Evolutionary conservation across 2,113 vertebrate species (phyloP), one percentile per base, ranked within the genome.

Genomic region (Echinops telfairi): DNA sequence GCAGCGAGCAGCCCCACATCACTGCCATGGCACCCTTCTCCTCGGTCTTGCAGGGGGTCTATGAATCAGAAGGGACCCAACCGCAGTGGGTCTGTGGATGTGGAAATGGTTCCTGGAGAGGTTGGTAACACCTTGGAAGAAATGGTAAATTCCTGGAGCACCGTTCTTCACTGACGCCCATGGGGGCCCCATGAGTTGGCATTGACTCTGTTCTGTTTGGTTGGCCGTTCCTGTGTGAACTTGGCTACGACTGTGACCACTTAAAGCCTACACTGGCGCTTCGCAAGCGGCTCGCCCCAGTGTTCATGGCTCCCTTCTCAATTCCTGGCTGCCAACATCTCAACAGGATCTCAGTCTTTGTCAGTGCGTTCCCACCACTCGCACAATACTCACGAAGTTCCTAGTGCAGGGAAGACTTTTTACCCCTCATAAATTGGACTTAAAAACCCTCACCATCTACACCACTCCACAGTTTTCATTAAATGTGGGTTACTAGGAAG

Each of bases 401-500:
- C 15, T 33, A 64, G 22, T n/a, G 78, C n/a, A 40, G 7, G 66
- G 29, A 91, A 91, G 66, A 81, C 0, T 16, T 78, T 27, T 47
- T 83, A 53, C 85, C 64, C 7, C 12, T 31, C 31, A 31, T 53
- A 17, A 94, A 68, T 92, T 76, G 75, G 71, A 60, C 9, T 64
- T 36, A 66, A 76, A 77, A 71, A 23, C 89, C 22, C 40, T 93
- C 19, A 27, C 40, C 36, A 47, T 57, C 36, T 80, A 68, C 9
- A 20, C 9, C 47, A 83, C 6, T 22, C 58, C 10, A 38, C 36
- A 78, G 29, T 92, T 83, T 92, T 88, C 71, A 78, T 81, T 75
- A 94, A 77, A 86, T 83, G n/a, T 38, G 36, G 83, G 22, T 19
- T 91, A 85, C 43, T 83, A 62, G 40, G 60, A 93, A 80, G 36